Base-by-base conservation (phyloP, 30 jellyfish, hydroid and myxozoan genomes). In the Hydra vulgaris region DNA sequence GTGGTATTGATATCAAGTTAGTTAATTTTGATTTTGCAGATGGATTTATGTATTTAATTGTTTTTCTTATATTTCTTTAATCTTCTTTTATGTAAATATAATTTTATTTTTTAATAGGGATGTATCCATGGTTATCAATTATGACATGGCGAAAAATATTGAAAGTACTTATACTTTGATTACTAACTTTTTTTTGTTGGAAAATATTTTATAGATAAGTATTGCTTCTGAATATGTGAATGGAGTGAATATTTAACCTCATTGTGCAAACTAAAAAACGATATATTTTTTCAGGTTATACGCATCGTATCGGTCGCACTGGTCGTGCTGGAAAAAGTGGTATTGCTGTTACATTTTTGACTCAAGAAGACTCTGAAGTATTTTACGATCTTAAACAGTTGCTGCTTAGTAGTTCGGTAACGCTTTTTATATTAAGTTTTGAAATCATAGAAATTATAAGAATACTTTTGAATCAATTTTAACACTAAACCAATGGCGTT, bases 261-360 rank as follows among this genome's bases (percentile, higher is more conserved):
- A 40, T 40, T 40, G 5, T 40, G 61, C n/a, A n/a, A n/a, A n/a
- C n/a, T n/a, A n/a, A n/a, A n/a, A n/a, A n/a, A n/a, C n/a, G n/a
- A 8, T 52, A 3, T 75, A 3, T 0, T 53, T 77, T 83, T 54
- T 16, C 66, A 92, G 98, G 91, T 72, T 94, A 94, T 83, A 94
- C 99, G 18, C 99, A 94, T 89, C 97, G 99, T 66, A 88, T 94
- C 73, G 99, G 99, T 70, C 88, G 99, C 56, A 94, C 99, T 0
- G 99, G 99, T 25, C 79, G 99, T 12, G 99, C 99, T 67, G 99
- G 99, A 18, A 94, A 89, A 55, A 89, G 94, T 79, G 99, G 99
- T 61, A 82, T 88, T 23, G 99, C 99, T 4, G 84, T 94, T 83
- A 82, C 99, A 27, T 89, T 94, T 87, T 83, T 95, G 26, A 94